Evolutionary conservation across 2,888 invertebrate species (phyloP), one percentile per base, ranked within the genome.

Genomic region (Cremastobaeus sp.): DNA sequence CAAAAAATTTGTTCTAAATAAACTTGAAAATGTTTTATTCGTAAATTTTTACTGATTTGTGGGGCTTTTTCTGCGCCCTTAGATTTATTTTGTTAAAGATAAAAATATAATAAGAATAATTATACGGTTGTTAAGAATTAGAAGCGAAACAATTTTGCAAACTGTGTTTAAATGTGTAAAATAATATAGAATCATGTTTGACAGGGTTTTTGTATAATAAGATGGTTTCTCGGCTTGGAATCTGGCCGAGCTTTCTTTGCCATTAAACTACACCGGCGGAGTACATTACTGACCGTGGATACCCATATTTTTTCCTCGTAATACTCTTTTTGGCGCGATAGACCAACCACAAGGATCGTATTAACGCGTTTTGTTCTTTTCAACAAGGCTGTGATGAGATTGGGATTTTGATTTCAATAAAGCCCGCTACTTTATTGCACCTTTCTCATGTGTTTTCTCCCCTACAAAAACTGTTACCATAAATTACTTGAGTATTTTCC

Each of bases 211-310:
- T 60, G 28, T 20, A 14, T 6, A 54, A 35, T 28, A 35, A 28
- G 64, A 54, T 70, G 48, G 65, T 57, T 47, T 73, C 50, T 39
- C 25, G 60, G 50, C 14, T 20, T 54, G 55, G 55, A 50, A 55
- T 68, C 39, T 60, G 20, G 52, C 35, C 15, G 11, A 35, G 71
- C 59, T 68, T 75, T 75, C 69, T 69, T 71, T 74, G 76, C 54
- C 60, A 71, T 64, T 74, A 78, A 76, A 77, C 72, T 70, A 62
- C 72, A 69, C 55, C 72, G 59, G 35, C 43, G 37, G 50, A 70
- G 69, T 65, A 62, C 37, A 50, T 60, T 39, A 69, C 57, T 64
- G 69, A 55, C 65, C 66, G 50, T 70, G 74, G 66, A 72, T 75
- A 71, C 18, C 11, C 52, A n/a, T 30, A 20, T 72, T 57, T 66